Conservation (phyloP, 1,140 invertebrate genomes). For the Sinella curviseta region DNA sequence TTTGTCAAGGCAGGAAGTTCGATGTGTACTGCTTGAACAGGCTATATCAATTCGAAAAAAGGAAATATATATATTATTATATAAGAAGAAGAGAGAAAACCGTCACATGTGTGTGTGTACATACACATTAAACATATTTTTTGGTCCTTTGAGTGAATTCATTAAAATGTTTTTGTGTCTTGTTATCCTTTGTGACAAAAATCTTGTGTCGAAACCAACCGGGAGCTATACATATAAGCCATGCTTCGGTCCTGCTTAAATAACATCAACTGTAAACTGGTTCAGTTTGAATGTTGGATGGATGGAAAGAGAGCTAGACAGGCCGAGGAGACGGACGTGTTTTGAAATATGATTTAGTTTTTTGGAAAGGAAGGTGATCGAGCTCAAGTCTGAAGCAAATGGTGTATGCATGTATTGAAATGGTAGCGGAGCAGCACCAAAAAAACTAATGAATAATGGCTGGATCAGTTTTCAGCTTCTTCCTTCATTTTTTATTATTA, state of each 20-base stretch:
- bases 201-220: background rate
- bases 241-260: background rate
- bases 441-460: conserved; percentile 20
- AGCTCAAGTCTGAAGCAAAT: background rate
- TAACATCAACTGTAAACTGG: background rate
- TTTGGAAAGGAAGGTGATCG: background rate
- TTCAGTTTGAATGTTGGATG: background rate
- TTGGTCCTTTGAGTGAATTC: conserved; percentile 15
- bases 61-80: background rate
- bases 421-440: too few relatives aligned
- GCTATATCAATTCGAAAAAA: conserved; percentile 18
- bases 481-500: too few relatives aligned
- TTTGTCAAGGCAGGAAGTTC: conserved; percentile 22
- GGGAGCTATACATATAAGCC: too few relatives aligned
- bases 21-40: conserved; percentile 2
- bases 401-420: too few relatives aligned
- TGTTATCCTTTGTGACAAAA: background rate
- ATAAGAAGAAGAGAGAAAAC: background rate
- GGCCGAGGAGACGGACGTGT: conserved; percentile 8
- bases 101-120: background rate
- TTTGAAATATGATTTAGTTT: conserved; percentile 22
- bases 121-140: background rate
- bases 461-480: background rate
- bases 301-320: background rate
- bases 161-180: conserved; percentile 10